Evolutionary conservation across 2,797 vertebrate genomes (phyloP).

Genomic region (Pangasius mekongensis): DNA sequence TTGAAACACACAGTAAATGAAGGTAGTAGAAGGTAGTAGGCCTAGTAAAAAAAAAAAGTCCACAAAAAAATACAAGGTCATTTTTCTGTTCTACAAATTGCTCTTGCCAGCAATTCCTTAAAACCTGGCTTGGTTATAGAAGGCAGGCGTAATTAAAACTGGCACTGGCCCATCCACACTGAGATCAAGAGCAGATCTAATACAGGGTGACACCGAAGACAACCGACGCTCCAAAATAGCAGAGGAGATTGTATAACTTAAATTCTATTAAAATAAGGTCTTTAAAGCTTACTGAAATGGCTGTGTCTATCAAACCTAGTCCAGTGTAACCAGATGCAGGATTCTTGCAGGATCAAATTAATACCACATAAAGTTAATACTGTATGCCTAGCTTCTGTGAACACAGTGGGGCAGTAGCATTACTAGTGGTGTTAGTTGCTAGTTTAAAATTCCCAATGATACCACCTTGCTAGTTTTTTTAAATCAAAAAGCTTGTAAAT

Average conservation of each 20-base stretch:
- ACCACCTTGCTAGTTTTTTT: not conserved
- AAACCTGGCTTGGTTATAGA: conserved; percentile 20
- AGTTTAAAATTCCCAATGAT: not conserved
- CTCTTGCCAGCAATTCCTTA: not conserved
- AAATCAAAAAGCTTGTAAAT: not conserved
- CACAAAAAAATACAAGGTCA: not conserved
- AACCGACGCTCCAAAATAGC: conserved; percentile 4
- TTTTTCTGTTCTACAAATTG: conserved; percentile 4
- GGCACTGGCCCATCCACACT: conserved; percentile 16
- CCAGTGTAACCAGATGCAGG: not conserved
- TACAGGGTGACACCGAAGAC: conserved; percentile 28
- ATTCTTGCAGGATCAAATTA: not conserved
- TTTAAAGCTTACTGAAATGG: not conserved
- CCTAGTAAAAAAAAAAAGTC: not conserved
- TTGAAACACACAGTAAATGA: not conserved
- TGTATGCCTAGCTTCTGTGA: not conserved
- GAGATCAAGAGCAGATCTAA: conserved; percentile 45
- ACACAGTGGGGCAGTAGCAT: not conserved
- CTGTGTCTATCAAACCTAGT: not conserved
- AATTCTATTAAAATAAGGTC: not conserved
- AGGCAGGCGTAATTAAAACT: conserved; percentile 3
- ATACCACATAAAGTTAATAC: not conserved
- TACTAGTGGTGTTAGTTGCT: not conserved
- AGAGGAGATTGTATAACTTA: not conserved
- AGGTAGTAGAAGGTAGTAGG: not conserved